Conservation (phyloP, 2,113 vertebrate species). For the Ameiurus melas region DNA sequence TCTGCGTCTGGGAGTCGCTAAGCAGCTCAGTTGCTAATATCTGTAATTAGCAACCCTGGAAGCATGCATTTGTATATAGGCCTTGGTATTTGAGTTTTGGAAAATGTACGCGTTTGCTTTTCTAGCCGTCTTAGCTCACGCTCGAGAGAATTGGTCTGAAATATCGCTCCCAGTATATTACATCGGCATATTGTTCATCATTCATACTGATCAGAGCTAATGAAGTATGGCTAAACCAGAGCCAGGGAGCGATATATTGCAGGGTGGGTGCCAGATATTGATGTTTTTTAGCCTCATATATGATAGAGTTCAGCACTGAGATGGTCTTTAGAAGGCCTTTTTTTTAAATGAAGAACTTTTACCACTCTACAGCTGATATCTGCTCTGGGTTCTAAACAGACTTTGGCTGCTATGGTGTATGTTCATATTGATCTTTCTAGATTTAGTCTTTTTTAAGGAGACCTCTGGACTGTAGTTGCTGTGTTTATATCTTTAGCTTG, state of each 20-base stretch:
- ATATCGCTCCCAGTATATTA: constrained; percentile 31
- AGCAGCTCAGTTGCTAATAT: constrained; percentile 52
- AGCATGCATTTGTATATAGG: constrained; percentile 12
- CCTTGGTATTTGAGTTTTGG: constrained; percentile 22
- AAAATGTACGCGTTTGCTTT: constrained; percentile 42
- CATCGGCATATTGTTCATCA: constrained; percentile 38
- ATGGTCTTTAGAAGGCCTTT: constrained; percentile 20
- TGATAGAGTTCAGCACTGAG: constrained; percentile 15
- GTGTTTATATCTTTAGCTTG: not conserved
- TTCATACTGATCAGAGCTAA: constrained; percentile 41
- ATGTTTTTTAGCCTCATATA: constrained; percentile 12
- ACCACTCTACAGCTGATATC: constrained; percentile 10
- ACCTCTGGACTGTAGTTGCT: not conserved
- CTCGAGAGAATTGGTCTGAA: constrained; percentile 12
- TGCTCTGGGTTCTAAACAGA: not conserved
- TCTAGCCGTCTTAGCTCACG: constrained; percentile 1
- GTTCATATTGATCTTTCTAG: constrained; percentile 25
- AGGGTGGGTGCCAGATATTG: constrained; percentile 39
- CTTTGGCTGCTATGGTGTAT: not conserved
- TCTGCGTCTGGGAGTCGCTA: constrained; percentile 37
- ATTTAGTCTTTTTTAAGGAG: not conserved
- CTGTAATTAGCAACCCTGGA: constrained; percentile 44
- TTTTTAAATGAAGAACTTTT: constrained; percentile 1
- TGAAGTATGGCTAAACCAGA: constrained; percentile 35
- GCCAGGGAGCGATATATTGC: not conserved